A percentile compares a stretch with the other conserved stretches of the same genome.
Evolutionary conservation across 2,888 invertebrate species (phyloP).

Genomic region (Drosophila yooni): DNA sequence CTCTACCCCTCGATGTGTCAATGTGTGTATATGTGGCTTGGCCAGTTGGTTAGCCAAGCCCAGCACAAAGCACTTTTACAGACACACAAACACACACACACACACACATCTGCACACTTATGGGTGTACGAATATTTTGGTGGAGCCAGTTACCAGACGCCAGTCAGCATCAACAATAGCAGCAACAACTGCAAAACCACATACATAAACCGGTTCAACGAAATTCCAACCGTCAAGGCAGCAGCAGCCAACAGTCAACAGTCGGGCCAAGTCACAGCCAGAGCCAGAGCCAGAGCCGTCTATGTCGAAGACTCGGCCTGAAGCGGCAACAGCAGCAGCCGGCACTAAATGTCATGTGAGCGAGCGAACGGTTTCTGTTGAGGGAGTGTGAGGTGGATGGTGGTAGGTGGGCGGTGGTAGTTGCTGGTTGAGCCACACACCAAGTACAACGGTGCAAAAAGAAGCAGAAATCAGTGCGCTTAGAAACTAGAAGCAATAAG

Average conservation of each 20-base stretch:
- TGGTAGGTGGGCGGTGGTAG: slow-evolving; percentile 13
- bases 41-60: slow-evolving; percentile 79
- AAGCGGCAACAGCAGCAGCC: slow-evolving; percentile 59
- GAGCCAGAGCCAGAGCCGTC: slow-evolving; percentile 26
- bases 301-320: slow-evolving; percentile 51
- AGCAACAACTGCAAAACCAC: slow-evolving; percentile 65
- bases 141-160: slow-evolving; percentile 77
- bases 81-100: slow-evolving; percentile 11
- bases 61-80: slow-evolving; percentile 56
- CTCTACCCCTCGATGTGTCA: slow-evolving; percentile 22
- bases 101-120: slow-evolving; percentile 19
- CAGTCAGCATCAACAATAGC: slow-evolving; percentile 58
- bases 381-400: slow-evolving; percentile 7
- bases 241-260: slow-evolving; percentile 46
- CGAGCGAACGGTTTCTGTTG: slow-evolving; percentile 59
- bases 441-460: slow-evolving; percentile 42
- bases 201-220: slow-evolving; percentile 78
- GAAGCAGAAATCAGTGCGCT: slow-evolving; percentile 47
- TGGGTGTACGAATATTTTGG: slow-evolving; percentile 55
- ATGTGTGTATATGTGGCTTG: slow-evolving; percentile 65
- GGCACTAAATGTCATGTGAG: slow-evolving; percentile 76
- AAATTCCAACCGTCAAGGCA: slow-evolving; percentile 73
- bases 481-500: slow-evolving; percentile 46
- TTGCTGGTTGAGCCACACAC: slow-evolving; percentile 13
- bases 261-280: slow-evolving; percentile 29